Conservation (phyloP, 2,888 invertebrate species). For the Litoditis marina region DNA sequence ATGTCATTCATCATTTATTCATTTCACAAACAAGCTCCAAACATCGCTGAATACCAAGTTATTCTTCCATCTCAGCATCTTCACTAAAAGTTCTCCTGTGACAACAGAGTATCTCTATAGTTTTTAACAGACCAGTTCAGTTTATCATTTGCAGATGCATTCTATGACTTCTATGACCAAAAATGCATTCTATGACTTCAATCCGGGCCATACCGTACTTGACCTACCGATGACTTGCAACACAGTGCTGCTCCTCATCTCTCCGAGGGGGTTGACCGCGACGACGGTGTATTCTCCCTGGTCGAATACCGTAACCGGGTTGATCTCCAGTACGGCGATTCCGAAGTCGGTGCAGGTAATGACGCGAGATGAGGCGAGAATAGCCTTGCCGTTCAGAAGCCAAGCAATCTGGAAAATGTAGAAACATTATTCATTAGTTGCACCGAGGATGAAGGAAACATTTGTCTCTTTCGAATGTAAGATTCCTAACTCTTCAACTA, state of each 20-base stretch:
- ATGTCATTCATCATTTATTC: no score
- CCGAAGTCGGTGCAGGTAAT: conserved; percentile 54
- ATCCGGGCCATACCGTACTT: neutral
- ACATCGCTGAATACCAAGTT: no score
- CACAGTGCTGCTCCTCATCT: conserved; percentile 77
- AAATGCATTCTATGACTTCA: neutral
- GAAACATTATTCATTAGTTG: neutral
- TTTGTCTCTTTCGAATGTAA: neutral
- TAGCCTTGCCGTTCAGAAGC: conserved; percentile 54
- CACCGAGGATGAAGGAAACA: neutral
- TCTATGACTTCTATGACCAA: no score
- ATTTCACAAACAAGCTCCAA: no score
- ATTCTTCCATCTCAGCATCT: no score
- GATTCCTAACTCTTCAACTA: no score
- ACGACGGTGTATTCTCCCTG: conserved; percentile 92
- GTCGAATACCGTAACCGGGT: conserved; percentile 83
- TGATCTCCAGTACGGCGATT: conserved; percentile 82
- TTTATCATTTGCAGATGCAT: no score
- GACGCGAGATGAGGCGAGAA: conserved; percentile 53
- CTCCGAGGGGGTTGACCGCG: conserved; percentile 86
- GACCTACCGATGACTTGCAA: conserved; percentile 74
- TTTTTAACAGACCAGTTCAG: no score
- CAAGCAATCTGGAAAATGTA: conserved; percentile 57
- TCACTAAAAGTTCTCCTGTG: no score
- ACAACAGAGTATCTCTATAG: no score